phyloP scores from a whole-genome alignment of 2,113 vertebrate genomes.

The Cinclus mexicanus region DNA sequence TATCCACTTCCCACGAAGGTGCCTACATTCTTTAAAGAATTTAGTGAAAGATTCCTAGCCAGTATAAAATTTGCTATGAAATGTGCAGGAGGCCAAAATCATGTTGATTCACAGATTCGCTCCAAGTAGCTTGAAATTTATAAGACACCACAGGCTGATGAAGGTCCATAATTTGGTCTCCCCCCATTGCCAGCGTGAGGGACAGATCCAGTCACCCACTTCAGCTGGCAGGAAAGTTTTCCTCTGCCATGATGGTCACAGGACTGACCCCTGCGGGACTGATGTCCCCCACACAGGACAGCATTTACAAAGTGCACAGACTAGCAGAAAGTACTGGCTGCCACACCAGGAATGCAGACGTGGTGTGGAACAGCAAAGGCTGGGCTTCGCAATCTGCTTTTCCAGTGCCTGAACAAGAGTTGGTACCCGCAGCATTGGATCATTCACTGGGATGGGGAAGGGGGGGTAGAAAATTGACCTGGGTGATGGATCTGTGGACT shows the following conservation, averaged over 20 bases:
- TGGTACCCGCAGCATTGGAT: background rate
- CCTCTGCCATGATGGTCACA: background rate
- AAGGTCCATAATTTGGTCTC: background rate
- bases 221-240: background rate
- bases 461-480: conserved; percentile 23
- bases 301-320: background rate
- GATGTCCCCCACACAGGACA: background rate
- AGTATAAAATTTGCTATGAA: background rate
- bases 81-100: background rate
- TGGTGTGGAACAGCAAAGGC: background rate
- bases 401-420: background rate
- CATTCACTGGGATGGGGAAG: background rate
- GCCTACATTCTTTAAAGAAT: background rate
- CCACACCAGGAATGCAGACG: fast-evolving
- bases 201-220: background rate
- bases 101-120: background rate
- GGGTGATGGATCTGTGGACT: conserved; percentile 61
- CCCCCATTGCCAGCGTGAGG: background rate
- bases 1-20: background rate
- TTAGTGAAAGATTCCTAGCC: background rate
- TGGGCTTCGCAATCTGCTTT: background rate
- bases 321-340: background rate
- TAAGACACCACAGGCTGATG: background rate
- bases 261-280: background rate
- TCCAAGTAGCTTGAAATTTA: background rate